A percentile compares a stretch with the other conserved stretches of the same genome.
Evolutionary conservation across 2,797 vertebrate species (phyloP).

Genomic region (Siniperca obscura): DNA sequence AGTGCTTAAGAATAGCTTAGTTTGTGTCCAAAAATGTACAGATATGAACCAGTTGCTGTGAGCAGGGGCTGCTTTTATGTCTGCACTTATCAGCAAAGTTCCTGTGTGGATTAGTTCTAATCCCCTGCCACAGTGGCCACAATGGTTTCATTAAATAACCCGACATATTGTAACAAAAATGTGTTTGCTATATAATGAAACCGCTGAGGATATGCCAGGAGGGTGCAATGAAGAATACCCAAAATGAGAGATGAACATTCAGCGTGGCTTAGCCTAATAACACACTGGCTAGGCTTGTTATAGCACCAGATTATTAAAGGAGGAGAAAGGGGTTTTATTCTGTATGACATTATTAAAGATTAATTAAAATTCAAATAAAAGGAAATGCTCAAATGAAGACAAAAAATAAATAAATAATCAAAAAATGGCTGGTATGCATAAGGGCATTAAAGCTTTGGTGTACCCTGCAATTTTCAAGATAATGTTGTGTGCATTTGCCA

Average conservation of each 20-base stretch:
- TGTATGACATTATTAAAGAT: conserved; percentile 65
- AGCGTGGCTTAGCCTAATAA: conserved; percentile 69
- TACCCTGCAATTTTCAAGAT: conserved; percentile 24
- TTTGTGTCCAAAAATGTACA: conserved; percentile 55
- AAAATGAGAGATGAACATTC: conserved; percentile 62
- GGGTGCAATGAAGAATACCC: conserved; percentile 65
- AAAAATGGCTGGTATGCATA: conserved; percentile 23
- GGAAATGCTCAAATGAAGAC: conserved; percentile 54
- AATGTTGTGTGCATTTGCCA: conserved; percentile 15
- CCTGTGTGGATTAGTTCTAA: conserved; percentile 77
- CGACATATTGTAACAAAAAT: conserved; percentile 73
- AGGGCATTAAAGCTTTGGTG: conserved; percentile 49
- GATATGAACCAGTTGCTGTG: conserved; percentile 65
- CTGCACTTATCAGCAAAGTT: conserved; percentile 78
- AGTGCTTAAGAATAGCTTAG: conserved; percentile 47
- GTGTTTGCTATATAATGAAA: conserved; percentile 73
- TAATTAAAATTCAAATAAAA: conserved; percentile 70
- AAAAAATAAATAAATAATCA: conserved; percentile 43
- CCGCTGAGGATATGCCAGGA: conserved; percentile 60
- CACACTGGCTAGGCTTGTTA: conserved; percentile 59
- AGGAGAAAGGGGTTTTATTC: conserved; percentile 60
- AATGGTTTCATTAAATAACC: conserved; percentile 79
- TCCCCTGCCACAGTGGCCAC: conserved; percentile 72
- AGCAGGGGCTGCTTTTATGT: conserved; percentile 69
- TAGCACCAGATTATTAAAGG: conserved; percentile 62